Conservation (phyloP, 2,797 vertebrate species). For the Hyperoplus lanceolatus region DNA sequence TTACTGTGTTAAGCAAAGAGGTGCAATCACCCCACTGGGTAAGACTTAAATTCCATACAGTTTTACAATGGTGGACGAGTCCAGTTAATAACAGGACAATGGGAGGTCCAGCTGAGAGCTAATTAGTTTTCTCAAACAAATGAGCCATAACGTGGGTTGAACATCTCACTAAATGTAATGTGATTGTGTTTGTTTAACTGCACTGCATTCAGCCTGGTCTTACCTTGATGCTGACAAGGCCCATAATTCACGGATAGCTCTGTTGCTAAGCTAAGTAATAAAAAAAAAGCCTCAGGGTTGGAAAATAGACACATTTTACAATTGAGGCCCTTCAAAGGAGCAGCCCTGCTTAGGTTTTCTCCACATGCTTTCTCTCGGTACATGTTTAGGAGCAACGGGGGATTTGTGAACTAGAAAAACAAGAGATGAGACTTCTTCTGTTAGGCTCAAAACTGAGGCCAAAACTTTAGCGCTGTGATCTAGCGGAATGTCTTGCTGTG, state of each 20-base stretch:
- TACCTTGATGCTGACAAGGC: slow-evolving; percentile 50
- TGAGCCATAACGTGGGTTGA: slow-evolving; percentile 39
- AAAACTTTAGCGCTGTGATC: slow-evolving; percentile 28
- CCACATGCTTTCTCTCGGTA: slow-evolving; percentile 13
- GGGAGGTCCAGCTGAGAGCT: slow-evolving; percentile 49
- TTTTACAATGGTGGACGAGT: slow-evolving; percentile 20
- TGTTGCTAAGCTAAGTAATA: slow-evolving; percentile 22
- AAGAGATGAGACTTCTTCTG: slow-evolving; percentile 33
- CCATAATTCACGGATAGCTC: slow-evolving; percentile 23
- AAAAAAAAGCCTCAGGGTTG: slow-evolving; percentile 47
- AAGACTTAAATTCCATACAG: not conserved
- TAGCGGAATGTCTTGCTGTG: slow-evolving; percentile 30
- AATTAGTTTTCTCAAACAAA: slow-evolving; percentile 50
- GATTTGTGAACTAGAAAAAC: slow-evolving; percentile 40
- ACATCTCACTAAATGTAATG: slow-evolving; percentile 45
- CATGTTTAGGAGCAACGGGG: slow-evolving; percentile 35
- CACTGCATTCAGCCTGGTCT: slow-evolving; percentile 36
- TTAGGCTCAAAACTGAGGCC: slow-evolving; percentile 33
- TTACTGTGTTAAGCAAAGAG: slow-evolving; percentile 13
- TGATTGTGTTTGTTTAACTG: slow-evolving; percentile 60
- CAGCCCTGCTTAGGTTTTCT: slow-evolving; percentile 18
- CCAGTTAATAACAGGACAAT: slow-evolving; percentile 41
- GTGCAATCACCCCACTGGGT: slow-evolving; percentile 14
- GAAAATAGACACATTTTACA: slow-evolving; percentile 25
- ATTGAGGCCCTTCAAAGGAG: slow-evolving; percentile 36